Evolutionary conservation across 2,797 vertebrate species (phyloP), one percentile per base, ranked within the genome.

Genomic region (Cuniculus paca): DNA sequence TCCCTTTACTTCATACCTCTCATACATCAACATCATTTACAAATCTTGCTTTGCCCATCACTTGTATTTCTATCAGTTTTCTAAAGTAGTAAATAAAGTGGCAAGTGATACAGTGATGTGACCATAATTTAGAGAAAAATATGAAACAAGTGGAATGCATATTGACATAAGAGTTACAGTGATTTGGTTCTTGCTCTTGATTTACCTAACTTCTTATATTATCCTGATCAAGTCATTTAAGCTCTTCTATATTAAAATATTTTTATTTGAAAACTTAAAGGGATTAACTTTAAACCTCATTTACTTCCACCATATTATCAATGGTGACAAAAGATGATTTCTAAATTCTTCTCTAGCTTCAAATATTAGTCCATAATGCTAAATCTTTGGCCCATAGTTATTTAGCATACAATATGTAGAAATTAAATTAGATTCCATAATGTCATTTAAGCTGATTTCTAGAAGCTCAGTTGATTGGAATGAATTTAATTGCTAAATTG

Each of bases 381-480:
- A 75, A 94, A 95, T 78, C 20, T 19, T 72, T 86, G 80, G 50
- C 31, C 58, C 12, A 75, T 61, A 28, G 24, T 95, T 85, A 68
- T 83, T 52, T 90, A 92, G 58, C 34, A 88, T 31, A 86, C n/a
- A 82, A 50, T 92, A 88, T 39, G 52, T 61, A 84, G 58, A 94
- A 96, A 90, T 95, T 95, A 95, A 95, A 93, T 97, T 95, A 86
- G 36, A 88, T 92, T 95, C 58, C 61, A 90, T 54, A 88, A 60
- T n/a, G 19, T 34, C 63, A 90, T 93, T 92, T 7, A 79, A 88
- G 68, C 28, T 91, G 45, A 94, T 94, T 97, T 97, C 52, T 80
- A 88, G 78, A 91, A 90, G 75, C n/a, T 95, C 61, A 70, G 52
- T 72, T 96, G 90, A 97, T 92, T 95, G 68, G 31, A 96, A 93